Base-by-base conservation (phyloP, 2,113 vertebrate species). In the Gavialis gangeticus region DNA sequence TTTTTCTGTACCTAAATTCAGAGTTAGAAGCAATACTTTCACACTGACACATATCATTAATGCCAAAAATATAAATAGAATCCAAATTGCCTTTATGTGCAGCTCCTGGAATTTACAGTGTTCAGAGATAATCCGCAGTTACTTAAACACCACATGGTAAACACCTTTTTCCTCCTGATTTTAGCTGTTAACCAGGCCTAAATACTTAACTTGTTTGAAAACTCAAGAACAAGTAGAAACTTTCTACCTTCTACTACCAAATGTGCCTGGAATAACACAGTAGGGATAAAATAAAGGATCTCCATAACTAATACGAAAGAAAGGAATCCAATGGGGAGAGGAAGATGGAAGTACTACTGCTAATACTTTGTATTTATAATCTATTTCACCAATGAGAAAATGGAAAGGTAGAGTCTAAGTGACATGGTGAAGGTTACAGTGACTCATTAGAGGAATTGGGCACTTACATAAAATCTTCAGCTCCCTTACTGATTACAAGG, bases 91-190 rank as follows among this genome's bases (percentile, higher is more conserved):
- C 56, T 63, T 82, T 57, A 37, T 2, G 15, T 69, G 69, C 96
- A 95, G 93, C 90, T 96, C 90, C 92, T 96, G 93, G 94, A 97
- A 97, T 95, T 96, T 93, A 94, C 91, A 95, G 34, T 79, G 88
- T 93, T 96, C 90, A 92, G 95, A 30, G 15, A 94, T 97, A 95
- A 95, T 88, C 89, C 88, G 93, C 97, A 97, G 97, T 96, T 95
- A 97, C 92, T 94, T 98, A 96, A 98, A 97, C 91, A 94, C 87
- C 94, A 96, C 79, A 91, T 59, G 27, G 94, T 96, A 95, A 92
- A 93, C 94, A 21, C 5, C 56, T 94, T 80, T 85, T 82, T 71
- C 28, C 79, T 89, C n/a, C 59, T 88, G 17, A 81, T 91, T 94
- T 91, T 67, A 59, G 86, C 57, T 66, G 27, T 16, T 57, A 76